Evolutionary conservation across 1,140 invertebrate species (phyloP), one percentile per base, ranked within the genome.

Genomic region (Brachionus plicatilis): DNA sequence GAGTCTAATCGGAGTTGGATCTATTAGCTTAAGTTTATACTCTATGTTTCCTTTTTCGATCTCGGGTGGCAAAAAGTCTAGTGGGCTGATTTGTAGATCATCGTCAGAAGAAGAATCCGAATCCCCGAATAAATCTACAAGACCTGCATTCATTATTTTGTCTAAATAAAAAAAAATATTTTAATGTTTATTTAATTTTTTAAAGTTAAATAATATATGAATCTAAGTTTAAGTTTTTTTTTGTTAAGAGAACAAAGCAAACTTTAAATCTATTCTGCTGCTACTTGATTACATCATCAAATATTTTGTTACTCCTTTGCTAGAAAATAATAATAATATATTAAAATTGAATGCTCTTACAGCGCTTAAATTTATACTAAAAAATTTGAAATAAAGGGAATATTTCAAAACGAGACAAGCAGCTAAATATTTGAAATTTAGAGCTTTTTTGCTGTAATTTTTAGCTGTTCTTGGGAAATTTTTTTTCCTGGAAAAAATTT

Each of bases 1-100:
- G 84, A 91, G 86, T 56, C 91, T 87, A 75, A 86, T 86, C 6
- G 87, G 86, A n/a, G 88, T 88, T 12, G 89, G 89, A 85, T 87
- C 85, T 11, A 88, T 85, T 53, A 88, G 83, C 80, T 86, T 85
- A 2, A 87, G 79, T 86, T 88, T 84, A 47, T 84, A 84, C 53
- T 84, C 83, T 24, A 72, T 75, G 24, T 84, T 84, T 53, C 83
- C 83, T 76, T 65, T 53, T 56, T 84, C 82, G 9, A 70, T 56
- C 37, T 84, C 82, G 24, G 82, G 82, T 11, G 79, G 79, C 43
- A 82, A 66, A 20, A 14, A 43, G 14, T 45, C 20, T 20, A 43
- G 53, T 43, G 29, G 24, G 9, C 53, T 20, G 1, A 60, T 60
- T 65, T 82, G 53, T 29, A 4, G 12, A 65, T 82, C 79, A 43